These are phyloP conservation scores for Oreochromis tanganicae DNA, from an alignment of 2,113 vertebrate species.

Conservation along the genomic window DNA sequence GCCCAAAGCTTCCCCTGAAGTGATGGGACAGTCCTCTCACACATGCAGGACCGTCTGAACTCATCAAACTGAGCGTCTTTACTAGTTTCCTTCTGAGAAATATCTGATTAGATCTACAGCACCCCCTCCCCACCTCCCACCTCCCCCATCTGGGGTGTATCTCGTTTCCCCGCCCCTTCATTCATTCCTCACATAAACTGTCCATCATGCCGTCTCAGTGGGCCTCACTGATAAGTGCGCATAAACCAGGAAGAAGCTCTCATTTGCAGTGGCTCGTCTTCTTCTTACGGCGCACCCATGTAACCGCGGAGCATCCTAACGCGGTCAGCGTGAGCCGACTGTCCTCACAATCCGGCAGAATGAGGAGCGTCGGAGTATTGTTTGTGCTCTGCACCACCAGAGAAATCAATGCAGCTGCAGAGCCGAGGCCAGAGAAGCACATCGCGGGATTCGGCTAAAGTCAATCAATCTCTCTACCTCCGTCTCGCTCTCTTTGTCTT, in stretches of 20 bases:
- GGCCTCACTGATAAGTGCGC: background rate
- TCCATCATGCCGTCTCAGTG: background rate
- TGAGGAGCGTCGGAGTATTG: slow-evolving; percentile 27
- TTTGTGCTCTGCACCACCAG: slow-evolving; percentile 61
- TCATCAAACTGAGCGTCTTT: background rate
- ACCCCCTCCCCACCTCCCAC: no score
- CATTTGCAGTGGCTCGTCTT: background rate
- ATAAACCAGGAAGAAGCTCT: background rate
- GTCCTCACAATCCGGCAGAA: background rate
- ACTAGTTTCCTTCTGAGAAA: background rate
- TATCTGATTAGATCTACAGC: background rate
- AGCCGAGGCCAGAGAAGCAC: slow-evolving; percentile 43
- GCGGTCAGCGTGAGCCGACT: background rate
- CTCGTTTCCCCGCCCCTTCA: background rate
- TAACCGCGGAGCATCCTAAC: background rate
- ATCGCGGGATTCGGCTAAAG: slow-evolving; percentile 54
- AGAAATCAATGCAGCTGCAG: slow-evolving; percentile 67
- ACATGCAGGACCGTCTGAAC: background rate
- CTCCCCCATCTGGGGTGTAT: rapidly evolving
- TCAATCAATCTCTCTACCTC: slow-evolving; percentile 58
- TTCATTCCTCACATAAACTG: background rate
- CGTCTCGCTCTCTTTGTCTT: slow-evolving; percentile 8
- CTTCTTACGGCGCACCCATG: background rate
- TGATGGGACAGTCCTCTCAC: background rate
- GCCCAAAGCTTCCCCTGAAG: background rate